Conservation (phyloP, 2,113 vertebrate species). For the Hydrolagus affinis region DNA sequence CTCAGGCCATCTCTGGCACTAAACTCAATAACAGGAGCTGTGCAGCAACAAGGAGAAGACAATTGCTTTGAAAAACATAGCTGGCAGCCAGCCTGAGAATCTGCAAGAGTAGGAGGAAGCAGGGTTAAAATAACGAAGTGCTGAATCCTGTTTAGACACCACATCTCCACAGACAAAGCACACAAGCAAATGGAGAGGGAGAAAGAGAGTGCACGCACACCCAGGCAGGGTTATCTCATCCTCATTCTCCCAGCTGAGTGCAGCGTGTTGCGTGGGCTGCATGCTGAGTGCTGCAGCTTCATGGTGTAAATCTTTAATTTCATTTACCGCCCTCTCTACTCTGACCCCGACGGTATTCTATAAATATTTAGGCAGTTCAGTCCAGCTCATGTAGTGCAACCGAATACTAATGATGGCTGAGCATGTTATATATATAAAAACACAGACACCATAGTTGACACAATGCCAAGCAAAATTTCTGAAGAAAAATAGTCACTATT, state of each 20-base stretch:
- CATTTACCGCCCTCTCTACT: constrained; percentile 12
- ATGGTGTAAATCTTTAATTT: constrained; percentile 20
- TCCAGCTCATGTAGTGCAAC: neutral
- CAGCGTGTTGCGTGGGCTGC: constrained; percentile 1
- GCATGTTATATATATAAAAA: neutral
- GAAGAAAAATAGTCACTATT: neutral
- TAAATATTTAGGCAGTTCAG: constrained; percentile 28
- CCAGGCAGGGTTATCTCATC: neutral
- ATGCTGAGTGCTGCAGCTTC: neutral
- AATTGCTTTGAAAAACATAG: too few species aligned
- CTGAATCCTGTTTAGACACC: neutral
- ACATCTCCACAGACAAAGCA: neutral
- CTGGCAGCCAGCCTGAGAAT: neutral
- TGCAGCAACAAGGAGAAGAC: neutral
- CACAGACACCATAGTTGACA: neutral
- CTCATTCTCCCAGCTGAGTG: neutral
- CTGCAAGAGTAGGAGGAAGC: neutral
- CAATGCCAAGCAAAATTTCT: neutral
- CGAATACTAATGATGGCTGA: neutral
- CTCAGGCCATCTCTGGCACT: neutral
- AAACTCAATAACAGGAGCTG: neutral
- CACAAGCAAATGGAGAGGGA: too few species aligned
- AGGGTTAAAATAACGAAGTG: constrained; percentile 8
- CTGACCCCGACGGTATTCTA: neutral
- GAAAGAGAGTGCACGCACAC: too few species aligned